Percentiles rank a stretch among this genome's conserved stretches.
Conservation (phyloP, 2,888 invertebrate species). For the Cerastis leucographa region DNA sequence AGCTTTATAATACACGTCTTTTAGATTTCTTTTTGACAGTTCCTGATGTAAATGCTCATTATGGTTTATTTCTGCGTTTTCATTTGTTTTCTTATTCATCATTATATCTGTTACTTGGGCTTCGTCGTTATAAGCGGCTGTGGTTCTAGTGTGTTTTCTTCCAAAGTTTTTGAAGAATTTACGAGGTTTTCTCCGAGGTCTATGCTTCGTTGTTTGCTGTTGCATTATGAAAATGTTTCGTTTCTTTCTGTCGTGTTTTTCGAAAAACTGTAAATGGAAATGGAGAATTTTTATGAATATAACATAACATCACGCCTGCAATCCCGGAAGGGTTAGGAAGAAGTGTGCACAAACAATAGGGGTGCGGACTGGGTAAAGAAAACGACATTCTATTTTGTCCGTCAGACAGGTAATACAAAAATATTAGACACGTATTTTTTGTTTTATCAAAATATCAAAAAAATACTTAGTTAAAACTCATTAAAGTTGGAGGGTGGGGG, state of each 20-base stretch:
- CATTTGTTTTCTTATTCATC: constrained; percentile 18
- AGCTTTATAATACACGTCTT: constrained; percentile 77
- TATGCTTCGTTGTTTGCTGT: background rate
- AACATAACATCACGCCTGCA: background rate
- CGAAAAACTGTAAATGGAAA: constrained; percentile 54
- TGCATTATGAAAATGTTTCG: constrained; percentile 41
- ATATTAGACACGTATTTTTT: no score
- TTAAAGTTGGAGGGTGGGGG: no score
- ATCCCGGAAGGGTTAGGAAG: background rate
- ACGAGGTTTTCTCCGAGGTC: constrained; percentile 34
- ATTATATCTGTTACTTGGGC: constrained; percentile 20
- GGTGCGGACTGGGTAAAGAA: no score
- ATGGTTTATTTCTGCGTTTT: background rate
- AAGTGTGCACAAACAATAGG: no score
- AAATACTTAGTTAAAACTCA: no score
- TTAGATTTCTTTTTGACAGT: constrained; percentile 68
- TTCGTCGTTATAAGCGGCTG: constrained; percentile 58
- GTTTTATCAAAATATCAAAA: no score
- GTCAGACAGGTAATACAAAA: no score
- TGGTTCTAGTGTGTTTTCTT: constrained; percentile 71
- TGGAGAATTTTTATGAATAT: background rate
- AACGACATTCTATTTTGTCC: no score
- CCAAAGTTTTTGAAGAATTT: constrained; percentile 67
- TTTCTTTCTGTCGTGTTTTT: constrained; percentile 54
- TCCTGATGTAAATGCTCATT: background rate